A percentile compares a stretch with the other conserved stretches of the same genome.
These are phyloP conservation scores for Drosophila pruinosa DNA, from an alignment of 1,140 invertebrate genomes.

Conservation along the genomic window DNA sequence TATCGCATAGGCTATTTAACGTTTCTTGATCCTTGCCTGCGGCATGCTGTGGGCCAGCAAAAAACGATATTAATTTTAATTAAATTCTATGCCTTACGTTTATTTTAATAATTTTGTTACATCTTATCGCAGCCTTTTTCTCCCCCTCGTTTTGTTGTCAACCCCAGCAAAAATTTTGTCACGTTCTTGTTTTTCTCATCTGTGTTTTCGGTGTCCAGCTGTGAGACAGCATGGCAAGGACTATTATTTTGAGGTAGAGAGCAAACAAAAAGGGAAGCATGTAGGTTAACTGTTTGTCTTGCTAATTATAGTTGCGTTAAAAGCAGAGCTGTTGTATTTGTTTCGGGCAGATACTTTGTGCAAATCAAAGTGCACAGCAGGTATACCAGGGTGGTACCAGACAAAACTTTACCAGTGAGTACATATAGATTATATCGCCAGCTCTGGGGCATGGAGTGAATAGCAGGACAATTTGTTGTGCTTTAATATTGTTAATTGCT, in stretches of 20 bases:
- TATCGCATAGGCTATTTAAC: conserved; percentile 40
- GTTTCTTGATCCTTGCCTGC: conserved; percentile 23
- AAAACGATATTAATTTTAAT: conserved; percentile 62
- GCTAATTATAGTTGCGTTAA: conserved; percentile 72
- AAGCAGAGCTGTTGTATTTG: conserved; percentile 56
- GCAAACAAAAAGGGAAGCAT: background rate
- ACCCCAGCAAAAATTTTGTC: conserved; percentile 13
- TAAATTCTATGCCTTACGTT: conserved; percentile 47
- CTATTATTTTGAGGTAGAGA: background rate
- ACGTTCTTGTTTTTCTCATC: background rate
- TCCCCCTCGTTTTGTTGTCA: background rate
- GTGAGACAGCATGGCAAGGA: conserved; percentile 15
- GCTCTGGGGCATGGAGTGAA: background rate
- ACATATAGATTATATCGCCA: conserved; percentile 13
- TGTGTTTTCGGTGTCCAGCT: conserved; percentile 17
- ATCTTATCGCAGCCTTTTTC: background rate
- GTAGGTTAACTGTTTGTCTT: conserved; percentile 62
- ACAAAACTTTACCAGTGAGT: conserved; percentile 16
- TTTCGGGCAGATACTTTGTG: conserved; percentile 71
- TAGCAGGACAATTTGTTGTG: conserved; percentile 30
- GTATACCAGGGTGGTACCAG: background rate
- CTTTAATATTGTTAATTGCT: conserved; percentile 73
- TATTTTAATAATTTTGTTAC: conserved; percentile 33
- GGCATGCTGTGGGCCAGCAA: no score
- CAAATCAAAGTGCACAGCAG: conserved; percentile 63